phyloP scores from a whole-genome alignment of 2,113 vertebrate species.

The Poeciliopsis retropinna region DNA sequence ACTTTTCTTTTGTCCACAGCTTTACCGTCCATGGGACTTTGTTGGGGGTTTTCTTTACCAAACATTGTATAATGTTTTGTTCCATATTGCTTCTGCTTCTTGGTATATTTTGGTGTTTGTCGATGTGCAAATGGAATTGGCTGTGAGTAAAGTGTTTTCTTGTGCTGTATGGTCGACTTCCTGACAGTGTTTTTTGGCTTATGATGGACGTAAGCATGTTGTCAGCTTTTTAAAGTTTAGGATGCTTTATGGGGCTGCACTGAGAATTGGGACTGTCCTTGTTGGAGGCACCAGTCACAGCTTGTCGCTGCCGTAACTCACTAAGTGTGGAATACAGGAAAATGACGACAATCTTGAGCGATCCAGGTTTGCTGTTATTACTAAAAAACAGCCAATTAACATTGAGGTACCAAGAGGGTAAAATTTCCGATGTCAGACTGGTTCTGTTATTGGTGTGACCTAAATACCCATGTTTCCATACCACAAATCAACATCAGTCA shows the following conservation, averaged over 20 bases:
- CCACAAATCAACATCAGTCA: conserved; percentile 50
- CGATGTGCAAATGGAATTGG: background rate
- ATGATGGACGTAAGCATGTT: conserved; percentile 57
- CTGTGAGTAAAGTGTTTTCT: background rate
- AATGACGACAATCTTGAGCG: conserved; percentile 11
- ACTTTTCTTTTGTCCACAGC: no score
- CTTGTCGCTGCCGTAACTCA: conserved; percentile 44
- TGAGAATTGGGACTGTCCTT: conserved; percentile 41
- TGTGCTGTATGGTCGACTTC: background rate
- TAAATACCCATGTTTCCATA: conserved; percentile 61
- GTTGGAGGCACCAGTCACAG: conserved; percentile 41
- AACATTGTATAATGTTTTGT: no score
- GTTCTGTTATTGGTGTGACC: conserved; percentile 54
- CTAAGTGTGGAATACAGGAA: conserved; percentile 32
- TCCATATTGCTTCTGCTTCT: background rate
- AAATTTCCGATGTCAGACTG: conserved; percentile 32
- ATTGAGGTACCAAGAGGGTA: conserved; percentile 22
- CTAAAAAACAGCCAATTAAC: conserved; percentile 34
- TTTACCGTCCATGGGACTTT: no score
- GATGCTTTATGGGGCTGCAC: conserved; percentile 58
- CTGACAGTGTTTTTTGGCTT: conserved; percentile 12
- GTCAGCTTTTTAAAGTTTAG: conserved; percentile 74
- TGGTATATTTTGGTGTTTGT: background rate
- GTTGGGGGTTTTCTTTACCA: no score
- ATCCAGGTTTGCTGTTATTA: conserved; percentile 33